Evolutionary conservation across 2,797 vertebrate species (phyloP).

Genomic region (Paramormyrops hopkinsi): DNA sequence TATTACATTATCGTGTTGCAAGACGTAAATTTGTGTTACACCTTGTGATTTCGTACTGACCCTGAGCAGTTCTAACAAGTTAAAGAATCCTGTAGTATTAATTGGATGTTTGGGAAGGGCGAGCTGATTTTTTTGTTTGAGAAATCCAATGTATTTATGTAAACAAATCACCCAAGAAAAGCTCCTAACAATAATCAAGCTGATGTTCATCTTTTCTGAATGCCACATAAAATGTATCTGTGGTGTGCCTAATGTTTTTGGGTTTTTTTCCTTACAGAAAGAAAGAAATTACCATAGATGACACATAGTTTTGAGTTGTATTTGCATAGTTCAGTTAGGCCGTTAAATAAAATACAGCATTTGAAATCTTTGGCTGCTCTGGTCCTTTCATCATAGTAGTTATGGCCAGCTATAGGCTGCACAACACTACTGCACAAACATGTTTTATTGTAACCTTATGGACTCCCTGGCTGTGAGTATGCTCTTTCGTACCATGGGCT

Average conservation of each 20-base stretch:
- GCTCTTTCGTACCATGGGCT: not conserved
- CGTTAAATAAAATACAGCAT: conserved; percentile 11
- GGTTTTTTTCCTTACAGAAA: not conserved
- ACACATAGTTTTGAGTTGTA: not conserved
- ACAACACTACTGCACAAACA: not conserved
- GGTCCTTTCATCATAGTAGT: not conserved
- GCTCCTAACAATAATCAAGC: not conserved
- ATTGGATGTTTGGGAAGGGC: not conserved
- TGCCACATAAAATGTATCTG: conserved; percentile 5
- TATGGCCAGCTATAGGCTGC: not conserved
- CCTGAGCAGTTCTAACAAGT: not conserved
- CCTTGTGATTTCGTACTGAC: not conserved
- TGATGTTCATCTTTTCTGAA: not conserved
- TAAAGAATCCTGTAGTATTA: not conserved
- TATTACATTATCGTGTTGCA: not conserved
- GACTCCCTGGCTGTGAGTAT: not conserved
- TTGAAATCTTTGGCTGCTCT: not conserved
- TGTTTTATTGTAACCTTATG: not conserved
- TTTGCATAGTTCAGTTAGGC: not conserved
- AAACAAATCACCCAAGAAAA: not conserved
- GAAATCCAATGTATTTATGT: not conserved
- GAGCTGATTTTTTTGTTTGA: not conserved
- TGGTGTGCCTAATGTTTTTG: not conserved
- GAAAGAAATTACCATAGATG: not conserved
- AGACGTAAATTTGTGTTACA: not conserved